Evolutionary conservation across 2,113 vertebrate genomes (phyloP).

Genomic region (Orthonyx spaldingii): DNA sequence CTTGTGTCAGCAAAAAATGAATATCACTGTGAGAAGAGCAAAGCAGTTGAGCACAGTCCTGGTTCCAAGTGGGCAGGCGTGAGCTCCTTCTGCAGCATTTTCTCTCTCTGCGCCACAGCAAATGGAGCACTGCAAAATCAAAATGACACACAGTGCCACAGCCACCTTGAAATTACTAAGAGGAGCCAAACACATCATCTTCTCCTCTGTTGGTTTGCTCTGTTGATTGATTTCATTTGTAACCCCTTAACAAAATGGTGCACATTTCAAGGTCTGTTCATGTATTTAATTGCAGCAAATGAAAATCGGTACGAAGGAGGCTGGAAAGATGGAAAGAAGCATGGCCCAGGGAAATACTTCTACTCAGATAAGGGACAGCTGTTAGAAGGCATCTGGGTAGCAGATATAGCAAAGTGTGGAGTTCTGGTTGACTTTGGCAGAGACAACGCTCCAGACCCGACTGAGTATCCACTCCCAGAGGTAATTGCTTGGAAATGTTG

Average conservation of each 20-base stretch:
- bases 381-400: constrained; percentile 86
- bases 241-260: not conserved
- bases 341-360: constrained; percentile 81
- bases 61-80: not conserved
- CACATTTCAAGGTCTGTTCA: not conserved
- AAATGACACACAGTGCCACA: fast-evolving
- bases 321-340: constrained; percentile 85
- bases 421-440: constrained; percentile 79
- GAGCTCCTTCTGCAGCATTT: not conserved
- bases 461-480: constrained; percentile 84
- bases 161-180: not conserved
- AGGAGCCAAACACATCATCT: not conserved
- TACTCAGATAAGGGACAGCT: constrained; percentile 80
- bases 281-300: constrained; percentile 60
- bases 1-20: not conserved
- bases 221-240: not conserved
- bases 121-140: not conserved
- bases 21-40: not conserved
- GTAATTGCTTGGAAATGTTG: constrained; percentile 54
- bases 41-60: not conserved
- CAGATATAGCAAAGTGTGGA: constrained; percentile 82
- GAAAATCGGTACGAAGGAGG: constrained; percentile 84
- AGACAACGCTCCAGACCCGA: constrained; percentile 67
- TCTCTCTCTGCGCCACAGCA: not conserved
- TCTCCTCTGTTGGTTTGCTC: not conserved